Conservation (phyloP, 2,888 invertebrate species). For the Pterostichus niger region DNA sequence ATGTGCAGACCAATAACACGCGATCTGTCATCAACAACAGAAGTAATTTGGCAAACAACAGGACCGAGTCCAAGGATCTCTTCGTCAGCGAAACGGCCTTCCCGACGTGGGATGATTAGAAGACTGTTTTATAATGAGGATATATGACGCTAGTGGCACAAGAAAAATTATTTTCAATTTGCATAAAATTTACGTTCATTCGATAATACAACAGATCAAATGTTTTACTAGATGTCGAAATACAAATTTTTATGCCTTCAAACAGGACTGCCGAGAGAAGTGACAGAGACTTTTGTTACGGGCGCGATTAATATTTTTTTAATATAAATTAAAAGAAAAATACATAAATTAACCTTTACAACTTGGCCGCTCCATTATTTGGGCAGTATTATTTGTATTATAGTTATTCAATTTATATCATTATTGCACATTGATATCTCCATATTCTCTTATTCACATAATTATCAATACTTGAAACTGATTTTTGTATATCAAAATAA, state of each 20-base stretch:
- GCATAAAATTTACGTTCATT: conserved; percentile 45
- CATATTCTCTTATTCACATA: too few species aligned
- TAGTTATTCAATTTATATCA: too few species aligned
- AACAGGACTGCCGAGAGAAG: conserved; percentile 2
- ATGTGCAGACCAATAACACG: conserved; percentile 75
- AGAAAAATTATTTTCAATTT: conserved; percentile 54
- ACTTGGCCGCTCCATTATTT: too few species aligned
- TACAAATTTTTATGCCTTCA: conserved; percentile 65
- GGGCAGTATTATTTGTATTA: too few species aligned
- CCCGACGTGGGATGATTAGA: conserved; percentile 84
- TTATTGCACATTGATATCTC: too few species aligned
- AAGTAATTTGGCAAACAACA: conserved; percentile 69
- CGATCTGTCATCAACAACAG: conserved; percentile 74
- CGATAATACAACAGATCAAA: conserved; percentile 52
- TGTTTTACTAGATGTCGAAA: conserved; percentile 53
- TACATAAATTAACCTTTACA: too few species aligned
- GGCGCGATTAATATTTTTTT: too few species aligned
- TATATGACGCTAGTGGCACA: conserved; percentile 61
- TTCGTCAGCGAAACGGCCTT: conserved; percentile 82
- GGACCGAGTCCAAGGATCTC: conserved; percentile 75
- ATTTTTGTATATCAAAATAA: too few species aligned
- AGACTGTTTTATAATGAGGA: conserved; percentile 39
- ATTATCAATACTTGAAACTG: too few species aligned
- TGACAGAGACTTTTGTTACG: too few species aligned
- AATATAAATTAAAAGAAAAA: too few species aligned